Evolutionary conservation across 2,797 vertebrate genomes (phyloP).

Genomic region (Meda fulgida): DNA sequence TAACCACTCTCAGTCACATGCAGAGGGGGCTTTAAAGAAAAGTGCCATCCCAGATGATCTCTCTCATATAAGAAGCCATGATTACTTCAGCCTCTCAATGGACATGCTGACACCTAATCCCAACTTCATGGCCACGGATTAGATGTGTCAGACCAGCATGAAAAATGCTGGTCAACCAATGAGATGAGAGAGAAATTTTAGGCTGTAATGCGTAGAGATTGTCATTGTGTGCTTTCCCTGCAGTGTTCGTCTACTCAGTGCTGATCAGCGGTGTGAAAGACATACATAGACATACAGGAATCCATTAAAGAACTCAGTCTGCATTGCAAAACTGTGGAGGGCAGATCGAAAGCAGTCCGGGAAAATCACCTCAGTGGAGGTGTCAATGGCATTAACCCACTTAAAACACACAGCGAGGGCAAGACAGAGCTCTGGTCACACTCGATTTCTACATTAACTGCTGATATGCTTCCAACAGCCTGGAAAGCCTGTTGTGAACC

Average conservation of each 20-base stretch:
- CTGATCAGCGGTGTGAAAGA: not conserved
- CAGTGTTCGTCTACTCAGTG: not conserved
- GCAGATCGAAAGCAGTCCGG: conserved; percentile 8
- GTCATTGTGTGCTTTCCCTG: not conserved
- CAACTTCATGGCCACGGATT: conserved; percentile 31
- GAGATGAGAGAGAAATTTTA: not conserved
- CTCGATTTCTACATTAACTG: conserved; percentile 2
- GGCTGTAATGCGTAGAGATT: not conserved
- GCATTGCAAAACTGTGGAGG: not conserved
- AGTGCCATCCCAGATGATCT: conserved; percentile 16
- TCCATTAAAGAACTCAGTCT: not conserved
- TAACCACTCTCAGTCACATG: conserved; percentile 5
- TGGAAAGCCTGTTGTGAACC: not conserved
- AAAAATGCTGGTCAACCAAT: conserved; percentile 11
- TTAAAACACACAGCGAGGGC: conserved; percentile 13
- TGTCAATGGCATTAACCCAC: conserved; percentile 14
- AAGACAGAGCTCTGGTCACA: not conserved
- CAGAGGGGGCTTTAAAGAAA: conserved; percentile 29
- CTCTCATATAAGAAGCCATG: conserved; percentile 20
- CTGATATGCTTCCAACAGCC: not conserved
- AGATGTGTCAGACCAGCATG: conserved; percentile 13
- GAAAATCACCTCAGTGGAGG: not conserved
- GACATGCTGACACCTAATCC: conserved; percentile 10
- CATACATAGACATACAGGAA: not conserved
- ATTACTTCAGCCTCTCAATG: conserved; percentile 27